Base-by-base conservation (phyloP, 2,888 invertebrate species). In the Drosophila paracracens region DNA sequence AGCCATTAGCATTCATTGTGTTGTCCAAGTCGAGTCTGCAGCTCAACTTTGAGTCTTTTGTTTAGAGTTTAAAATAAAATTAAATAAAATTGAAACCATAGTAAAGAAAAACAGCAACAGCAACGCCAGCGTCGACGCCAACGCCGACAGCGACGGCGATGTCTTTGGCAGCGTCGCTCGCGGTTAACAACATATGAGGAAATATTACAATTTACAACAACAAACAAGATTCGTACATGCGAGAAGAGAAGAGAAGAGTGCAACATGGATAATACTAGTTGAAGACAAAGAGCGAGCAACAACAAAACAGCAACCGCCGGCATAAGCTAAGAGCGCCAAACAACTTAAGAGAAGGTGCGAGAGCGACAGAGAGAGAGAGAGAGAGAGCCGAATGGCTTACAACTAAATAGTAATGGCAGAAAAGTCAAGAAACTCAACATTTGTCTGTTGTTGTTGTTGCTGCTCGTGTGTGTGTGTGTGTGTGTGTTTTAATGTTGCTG, bases 71-170 rank as follows among this genome's bases (percentile, higher is more conserved):
- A 84, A 85, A 85, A 88, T 86, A 88, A 87, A 85, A 89, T 84
- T 89, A 87, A 84, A 84, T 80, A 89, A 89, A 88, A 87, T 89
- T 87, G 89, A 89, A 85, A 71, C 88, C 84, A 89, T 85, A 85
- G 84, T 80, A 89, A 85, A 76, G 69, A 68, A 78, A 79, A 79
- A 80, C 56, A 78, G 78, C 58, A 79, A 70, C 53, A 74, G 51
- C 63, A 54, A 46, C 48, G 18, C 2, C n/a, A 46, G 31, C 31
- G 38, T 13, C 35, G 40, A 13, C 10, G 43, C 0, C 43, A 31
- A 16, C 46, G 56, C 11, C 58, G 27, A 7, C 33, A 33, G 2
- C 40, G n/a, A 40, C 62, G 35, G 27, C 58, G 18, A 33, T 48
- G 54, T 25, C 46, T 33, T n/a, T 62, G 70, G 52, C 36, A 53